Conservation (phyloP, 1,140 invertebrate species). For the Pseudobourletiella spinata region DNA sequence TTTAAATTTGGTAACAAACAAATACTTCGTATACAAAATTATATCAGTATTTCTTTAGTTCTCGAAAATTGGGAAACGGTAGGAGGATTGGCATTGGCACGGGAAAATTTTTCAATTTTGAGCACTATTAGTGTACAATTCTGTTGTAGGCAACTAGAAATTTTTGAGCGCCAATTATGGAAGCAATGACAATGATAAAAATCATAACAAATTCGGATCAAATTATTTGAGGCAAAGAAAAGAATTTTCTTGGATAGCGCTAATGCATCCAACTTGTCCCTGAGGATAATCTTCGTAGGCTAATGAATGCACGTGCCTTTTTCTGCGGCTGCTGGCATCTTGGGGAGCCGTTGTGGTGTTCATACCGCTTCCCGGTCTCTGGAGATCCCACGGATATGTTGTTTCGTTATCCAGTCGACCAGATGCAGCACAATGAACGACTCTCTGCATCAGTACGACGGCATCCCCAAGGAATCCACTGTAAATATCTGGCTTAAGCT, state of each 20-base stretch:
- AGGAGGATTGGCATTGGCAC: too few species aligned
- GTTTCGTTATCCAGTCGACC: neutral
- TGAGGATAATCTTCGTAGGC: neutral
- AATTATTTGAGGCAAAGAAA: neutral
- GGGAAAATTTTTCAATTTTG: too few species aligned
- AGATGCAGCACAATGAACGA: neutral
- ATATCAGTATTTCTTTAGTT: too few species aligned
- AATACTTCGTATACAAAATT: too few species aligned
- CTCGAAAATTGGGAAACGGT: too few species aligned
- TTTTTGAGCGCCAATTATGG: too few species aligned
- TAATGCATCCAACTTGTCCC: neutral
- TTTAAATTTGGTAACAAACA: too few species aligned
- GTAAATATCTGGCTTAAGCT: constrained; percentile 1
- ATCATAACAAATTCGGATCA: too few species aligned
- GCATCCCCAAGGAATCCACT: constrained; percentile 9
- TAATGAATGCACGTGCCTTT: neutral
- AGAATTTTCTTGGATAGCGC: neutral
- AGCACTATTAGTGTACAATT: too few species aligned
- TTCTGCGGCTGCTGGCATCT: neutral
- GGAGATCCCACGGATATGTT: constrained; percentile 26
- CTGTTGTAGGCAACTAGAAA: too few species aligned
- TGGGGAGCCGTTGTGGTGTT: neutral
- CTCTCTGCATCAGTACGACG: neutral
- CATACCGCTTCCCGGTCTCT: constrained; percentile 4
- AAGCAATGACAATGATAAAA: too few species aligned